Percentiles rank a stretch among this genome's conserved stretches.
Evolutionary conservation across 2,888 invertebrate species (phyloP).

Genomic region (Ophion slaviceki): DNA sequence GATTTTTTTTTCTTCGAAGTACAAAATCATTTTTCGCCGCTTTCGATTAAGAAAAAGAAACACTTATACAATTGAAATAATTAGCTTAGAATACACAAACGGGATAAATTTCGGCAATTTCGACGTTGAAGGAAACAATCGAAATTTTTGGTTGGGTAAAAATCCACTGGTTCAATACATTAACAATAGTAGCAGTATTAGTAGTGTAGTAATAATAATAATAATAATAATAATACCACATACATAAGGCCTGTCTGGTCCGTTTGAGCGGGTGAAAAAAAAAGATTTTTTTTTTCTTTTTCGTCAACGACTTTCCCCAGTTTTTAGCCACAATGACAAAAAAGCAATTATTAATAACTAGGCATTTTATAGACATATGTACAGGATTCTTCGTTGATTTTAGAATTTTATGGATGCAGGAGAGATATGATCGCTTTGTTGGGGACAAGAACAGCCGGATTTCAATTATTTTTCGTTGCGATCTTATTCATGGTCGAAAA

Average conservation of each 20-base stretch:
- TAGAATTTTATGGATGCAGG: constrained; percentile 67
- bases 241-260: constrained; percentile 32
- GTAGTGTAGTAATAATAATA: not conserved
- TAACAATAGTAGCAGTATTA: constrained; percentile 10
- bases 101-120: constrained; percentile 33
- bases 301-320: constrained; percentile 18
- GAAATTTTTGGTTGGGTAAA: constrained; percentile 20
- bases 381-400: constrained; percentile 74
- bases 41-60: not conserved
- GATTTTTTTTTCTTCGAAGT: not conserved
- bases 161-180: constrained; percentile 46
- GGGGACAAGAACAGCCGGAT: constrained; percentile 18
- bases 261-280: constrained; percentile 34
- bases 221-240: constrained; percentile 59
- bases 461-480: constrained; percentile 14
- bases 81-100: constrained; percentile 9
- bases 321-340: constrained; percentile 34
- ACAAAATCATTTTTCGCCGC: not conserved
- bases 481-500: not conserved
- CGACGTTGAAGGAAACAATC: constrained; percentile 10
- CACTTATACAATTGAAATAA: constrained; percentile 8
- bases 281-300: constrained; percentile 35
- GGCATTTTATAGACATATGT: constrained; percentile 77
- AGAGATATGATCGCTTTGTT: constrained; percentile 58
- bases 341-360: constrained; percentile 72